Conservation (phyloP, 2,888 invertebrate species). For the Rhimphoctona megacephalus region DNA sequence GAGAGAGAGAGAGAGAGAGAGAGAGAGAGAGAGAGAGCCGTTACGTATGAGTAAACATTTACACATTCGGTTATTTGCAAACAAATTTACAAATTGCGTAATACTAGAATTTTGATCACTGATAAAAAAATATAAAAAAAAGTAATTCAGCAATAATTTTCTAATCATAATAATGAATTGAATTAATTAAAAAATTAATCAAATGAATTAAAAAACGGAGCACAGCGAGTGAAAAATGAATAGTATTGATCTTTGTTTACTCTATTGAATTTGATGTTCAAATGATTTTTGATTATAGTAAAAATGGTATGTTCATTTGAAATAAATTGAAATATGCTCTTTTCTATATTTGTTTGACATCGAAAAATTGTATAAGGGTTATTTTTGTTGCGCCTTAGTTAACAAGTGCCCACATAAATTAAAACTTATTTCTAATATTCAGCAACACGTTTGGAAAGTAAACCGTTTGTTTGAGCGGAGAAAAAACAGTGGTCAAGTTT, state of each 20-base stretch:
- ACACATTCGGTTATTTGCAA: constrained; percentile 20
- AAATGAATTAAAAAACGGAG: too few species aligned
- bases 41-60: constrained; percentile 35
- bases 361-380: neutral
- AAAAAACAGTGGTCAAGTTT: constrained; percentile 31
- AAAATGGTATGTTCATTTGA: too few species aligned
- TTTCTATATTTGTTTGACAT: neutral
- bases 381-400: neutral
- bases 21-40: constrained; percentile 2
- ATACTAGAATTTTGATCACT: neutral
- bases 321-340: too few species aligned
- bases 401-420: neutral
- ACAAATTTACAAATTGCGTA: neutral
- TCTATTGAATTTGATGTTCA: too few species aligned
- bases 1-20: neutral
- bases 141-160: neutral
- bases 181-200: neutral
- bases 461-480: constrained; percentile 27
- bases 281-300: too few species aligned
- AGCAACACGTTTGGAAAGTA: constrained; percentile 22
- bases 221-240: too few species aligned
- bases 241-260: too few species aligned
- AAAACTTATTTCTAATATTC: neutral
- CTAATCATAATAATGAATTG: neutral
- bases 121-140: too few species aligned